Evolutionary conservation across 2,113 vertebrate species (phyloP).

Genomic region (Daboia siamensis): DNA sequence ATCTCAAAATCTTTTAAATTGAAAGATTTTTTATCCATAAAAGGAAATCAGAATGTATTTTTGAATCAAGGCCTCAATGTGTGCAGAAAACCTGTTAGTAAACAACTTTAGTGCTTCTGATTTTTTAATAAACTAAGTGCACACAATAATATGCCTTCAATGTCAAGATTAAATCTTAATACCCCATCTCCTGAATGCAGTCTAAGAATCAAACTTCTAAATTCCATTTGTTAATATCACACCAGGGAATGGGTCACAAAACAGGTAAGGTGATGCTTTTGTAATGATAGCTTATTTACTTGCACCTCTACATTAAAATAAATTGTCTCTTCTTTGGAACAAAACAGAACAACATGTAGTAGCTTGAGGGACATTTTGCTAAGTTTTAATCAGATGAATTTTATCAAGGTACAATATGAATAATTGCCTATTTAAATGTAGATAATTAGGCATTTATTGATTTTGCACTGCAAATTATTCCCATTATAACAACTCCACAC

Average conservation of each 20-base stretch:
- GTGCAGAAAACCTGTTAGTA: neutral
- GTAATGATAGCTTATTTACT: constrained; percentile 12
- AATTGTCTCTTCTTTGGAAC: neutral
- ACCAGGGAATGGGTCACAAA: neutral
- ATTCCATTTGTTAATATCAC: neutral
- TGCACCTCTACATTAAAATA: neutral
- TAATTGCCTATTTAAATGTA: constrained; percentile 38
- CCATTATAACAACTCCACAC: constrained; percentile 25
- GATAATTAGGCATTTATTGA: constrained; percentile 40
- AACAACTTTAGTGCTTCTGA: neutral
- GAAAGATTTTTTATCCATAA: neutral
- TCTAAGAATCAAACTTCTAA: constrained; percentile 1
- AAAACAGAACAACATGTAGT: neutral
- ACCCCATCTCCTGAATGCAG: neutral
- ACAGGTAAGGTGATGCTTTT: neutral
- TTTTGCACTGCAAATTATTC: constrained; percentile 26
- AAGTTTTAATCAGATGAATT: neutral
- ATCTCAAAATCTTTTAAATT: neutral
- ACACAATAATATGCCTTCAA: neutral
- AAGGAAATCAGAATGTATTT: neutral
- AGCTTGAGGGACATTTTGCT: constrained; percentile 9
- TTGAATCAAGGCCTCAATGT: neutral
- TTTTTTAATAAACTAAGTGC: neutral
- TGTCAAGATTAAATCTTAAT: constrained; percentile 1
- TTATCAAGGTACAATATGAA: constrained; percentile 38